Conservation (phyloP, 2,113 vertebrate species). For the Podarcis cretensis region DNA sequence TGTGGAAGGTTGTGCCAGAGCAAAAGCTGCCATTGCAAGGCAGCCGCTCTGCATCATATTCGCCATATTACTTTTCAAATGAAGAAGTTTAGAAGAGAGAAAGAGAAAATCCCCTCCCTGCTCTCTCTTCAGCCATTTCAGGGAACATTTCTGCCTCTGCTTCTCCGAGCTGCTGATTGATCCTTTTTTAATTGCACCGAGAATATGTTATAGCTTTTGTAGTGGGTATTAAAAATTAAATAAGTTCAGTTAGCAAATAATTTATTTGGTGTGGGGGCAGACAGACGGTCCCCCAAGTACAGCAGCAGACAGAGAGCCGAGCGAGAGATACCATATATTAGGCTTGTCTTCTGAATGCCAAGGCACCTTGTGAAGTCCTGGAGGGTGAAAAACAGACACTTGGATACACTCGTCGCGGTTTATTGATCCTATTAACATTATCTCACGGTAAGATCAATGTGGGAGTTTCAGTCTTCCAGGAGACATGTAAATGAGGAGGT, state of each 20-base stretch:
- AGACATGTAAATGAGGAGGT: conserved; percentile 75
- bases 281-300: conserved; percentile 45
- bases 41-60: not conserved
- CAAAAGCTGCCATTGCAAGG: not conserved
- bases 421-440: conserved; percentile 84
- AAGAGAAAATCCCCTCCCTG: not conserved
- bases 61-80: not conserved
- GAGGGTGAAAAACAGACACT: conserved; percentile 65
- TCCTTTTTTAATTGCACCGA: conserved; percentile 69
- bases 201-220: conserved; percentile 71
- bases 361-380: conserved; percentile 54
- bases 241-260: conserved; percentile 52
- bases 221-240: conserved; percentile 66
- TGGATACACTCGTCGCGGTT: conserved; percentile 69
- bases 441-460: conserved; percentile 78
- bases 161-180: conserved; percentile 48
- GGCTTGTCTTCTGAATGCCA: conserved; percentile 26
- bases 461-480: conserved; percentile 72
- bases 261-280: conserved; percentile 59
- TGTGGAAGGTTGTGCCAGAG: not conserved
- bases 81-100: conserved; percentile 8
- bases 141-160: conserved; percentile 30
- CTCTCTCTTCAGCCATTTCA: conserved; percentile 39
- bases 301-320: conserved; percentile 37
- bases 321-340: conserved; percentile 14